Percentiles rank a stretch among this genome's conserved stretches.
Evolutionary conservation across 2,797 vertebrate species (phyloP).

Genomic region (Lates japonicus): DNA sequence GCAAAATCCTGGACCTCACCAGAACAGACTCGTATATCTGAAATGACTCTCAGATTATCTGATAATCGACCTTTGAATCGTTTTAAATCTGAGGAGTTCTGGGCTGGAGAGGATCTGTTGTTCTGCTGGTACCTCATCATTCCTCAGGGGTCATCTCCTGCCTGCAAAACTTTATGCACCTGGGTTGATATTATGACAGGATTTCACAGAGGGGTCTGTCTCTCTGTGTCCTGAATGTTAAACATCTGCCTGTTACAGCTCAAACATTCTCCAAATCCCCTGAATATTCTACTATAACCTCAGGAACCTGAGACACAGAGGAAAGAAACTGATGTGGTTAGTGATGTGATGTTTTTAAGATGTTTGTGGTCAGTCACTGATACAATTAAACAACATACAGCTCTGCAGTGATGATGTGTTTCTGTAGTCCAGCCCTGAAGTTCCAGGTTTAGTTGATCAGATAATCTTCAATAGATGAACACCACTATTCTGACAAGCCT

Average conservation of each 20-base stretch:
- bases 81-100: neutral
- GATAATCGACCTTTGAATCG: neutral
- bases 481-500: too few species aligned
- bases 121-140: neutral
- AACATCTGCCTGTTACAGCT: neutral
- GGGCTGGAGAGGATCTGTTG: neutral
- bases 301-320: neutral
- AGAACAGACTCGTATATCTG: neutral
- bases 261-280: neutral
- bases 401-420: too few species aligned
- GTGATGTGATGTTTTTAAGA: too few species aligned
- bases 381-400: too few species aligned
- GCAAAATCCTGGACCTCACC: constrained; percentile 39
- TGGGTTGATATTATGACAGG: neutral
- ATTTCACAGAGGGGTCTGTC: neutral
- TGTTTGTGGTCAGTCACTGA: too few species aligned
- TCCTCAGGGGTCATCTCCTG: neutral
- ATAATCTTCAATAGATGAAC: too few species aligned
- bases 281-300: neutral
- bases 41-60: neutral
- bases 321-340: neutral
- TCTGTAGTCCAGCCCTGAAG: too few species aligned
- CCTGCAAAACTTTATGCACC: constrained; percentile 16
- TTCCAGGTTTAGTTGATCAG: too few species aligned
- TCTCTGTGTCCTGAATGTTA: constrained; percentile 30